These are phyloP conservation scores for Nysson spinosus DNA, from an alignment of 2,888 invertebrate genomes.

Conservation along the genomic window DNA sequence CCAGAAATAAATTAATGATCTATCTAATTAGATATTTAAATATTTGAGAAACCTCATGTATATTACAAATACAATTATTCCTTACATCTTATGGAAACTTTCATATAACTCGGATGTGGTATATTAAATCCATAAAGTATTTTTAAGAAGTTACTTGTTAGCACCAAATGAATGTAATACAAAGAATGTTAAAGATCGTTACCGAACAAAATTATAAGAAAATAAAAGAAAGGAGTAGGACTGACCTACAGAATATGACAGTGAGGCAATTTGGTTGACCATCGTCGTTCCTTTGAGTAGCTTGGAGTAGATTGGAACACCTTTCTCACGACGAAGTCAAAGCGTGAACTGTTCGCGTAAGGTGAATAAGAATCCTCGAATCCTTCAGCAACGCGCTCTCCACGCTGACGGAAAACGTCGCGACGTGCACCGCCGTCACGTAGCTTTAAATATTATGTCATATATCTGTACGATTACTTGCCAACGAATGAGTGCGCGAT, in stretches of 20 bases:
- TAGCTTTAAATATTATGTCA: slow-evolving; percentile 55
- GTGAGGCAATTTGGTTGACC: slow-evolving; percentile 50
- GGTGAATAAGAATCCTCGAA: slow-evolving; percentile 23
- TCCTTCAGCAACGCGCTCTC: slow-evolving; percentile 13
- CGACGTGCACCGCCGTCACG: slow-evolving; percentile 19
- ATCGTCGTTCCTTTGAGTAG: slow-evolving; percentile 18
- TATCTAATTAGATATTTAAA: too few relatives aligned
- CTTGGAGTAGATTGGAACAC: not conserved
- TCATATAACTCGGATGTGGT: too few relatives aligned
- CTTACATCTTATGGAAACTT: too few relatives aligned
- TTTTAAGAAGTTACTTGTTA: too few relatives aligned
- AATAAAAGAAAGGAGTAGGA: not conserved
- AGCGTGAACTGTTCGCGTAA: slow-evolving; percentile 18
- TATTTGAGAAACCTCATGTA: not conserved
- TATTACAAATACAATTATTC: too few relatives aligned
- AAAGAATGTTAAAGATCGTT: too few relatives aligned
- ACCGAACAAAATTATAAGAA: not conserved
- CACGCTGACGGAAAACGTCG: slow-evolving; percentile 25
- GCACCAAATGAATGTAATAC: too few relatives aligned
- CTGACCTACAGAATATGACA: slow-evolving; percentile 52
- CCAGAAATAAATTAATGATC: too few relatives aligned
- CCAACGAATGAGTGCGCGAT: slow-evolving; percentile 10
- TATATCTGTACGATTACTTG: slow-evolving; percentile 28
- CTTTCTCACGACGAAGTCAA: not conserved
- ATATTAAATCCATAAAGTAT: too few relatives aligned